A percentile compares a stretch with the other conserved stretches of the same genome.
phyloP scores from a whole-genome alignment of 2,113 vertebrate genomes.

The Myrmecobius fasciatus region DNA sequence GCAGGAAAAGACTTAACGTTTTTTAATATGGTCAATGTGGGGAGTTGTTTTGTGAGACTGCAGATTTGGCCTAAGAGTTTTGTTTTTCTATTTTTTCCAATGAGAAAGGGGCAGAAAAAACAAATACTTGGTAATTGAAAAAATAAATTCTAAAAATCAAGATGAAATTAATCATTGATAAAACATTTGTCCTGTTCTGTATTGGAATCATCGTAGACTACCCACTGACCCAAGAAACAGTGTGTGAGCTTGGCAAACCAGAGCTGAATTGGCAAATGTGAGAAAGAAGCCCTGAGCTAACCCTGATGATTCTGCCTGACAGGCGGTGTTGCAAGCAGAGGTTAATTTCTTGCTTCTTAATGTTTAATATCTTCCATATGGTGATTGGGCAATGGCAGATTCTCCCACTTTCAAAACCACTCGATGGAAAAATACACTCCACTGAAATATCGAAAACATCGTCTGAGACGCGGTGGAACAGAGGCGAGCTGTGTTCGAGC shows the following conservation, averaged over 20 bases:
- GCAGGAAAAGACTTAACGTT: neutral
- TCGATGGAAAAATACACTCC: slow-evolving; percentile 22
- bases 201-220: neutral
- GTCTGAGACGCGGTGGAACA: slow-evolving; percentile 22
- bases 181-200: neutral
- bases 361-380: slow-evolving; percentile 60
- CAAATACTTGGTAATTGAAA: neutral
- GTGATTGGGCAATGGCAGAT: slow-evolving; percentile 34
- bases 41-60: neutral
- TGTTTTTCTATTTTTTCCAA: neutral
- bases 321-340: neutral
- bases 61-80: neutral
- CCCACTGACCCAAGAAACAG: neutral
- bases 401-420: slow-evolving; percentile 50
- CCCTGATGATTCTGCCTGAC: slow-evolving; percentile 17
- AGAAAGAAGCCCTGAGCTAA: slow-evolving; percentile 12
- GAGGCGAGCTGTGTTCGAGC: slow-evolving; percentile 31
- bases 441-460: neutral
- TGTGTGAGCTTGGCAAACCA: neutral
- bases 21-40: neutral
- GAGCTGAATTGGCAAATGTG: neutral
- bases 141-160: neutral
- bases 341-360: slow-evolving; percentile 32
- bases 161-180: neutral
- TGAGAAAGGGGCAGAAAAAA: neutral